phyloP scores from a whole-genome alignment of 1,140 invertebrate genomes.

The Musca domestica region DNA sequence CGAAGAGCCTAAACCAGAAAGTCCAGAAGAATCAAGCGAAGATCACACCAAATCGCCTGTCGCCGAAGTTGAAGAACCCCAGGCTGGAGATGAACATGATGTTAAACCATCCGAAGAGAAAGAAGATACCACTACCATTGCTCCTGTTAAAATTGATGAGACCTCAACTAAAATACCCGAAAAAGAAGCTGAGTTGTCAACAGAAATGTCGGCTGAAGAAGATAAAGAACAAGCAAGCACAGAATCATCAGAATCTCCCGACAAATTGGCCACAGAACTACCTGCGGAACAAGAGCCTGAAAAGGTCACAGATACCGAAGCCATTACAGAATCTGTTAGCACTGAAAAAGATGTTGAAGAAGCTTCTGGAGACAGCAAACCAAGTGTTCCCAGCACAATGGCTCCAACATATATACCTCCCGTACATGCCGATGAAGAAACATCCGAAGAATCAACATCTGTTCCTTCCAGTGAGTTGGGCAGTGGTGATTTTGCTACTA shows the following conservation, averaged over 20 bases:
- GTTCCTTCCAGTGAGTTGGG: constrained; percentile 18
- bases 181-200: constrained; percentile 32
- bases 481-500: constrained; percentile 12
- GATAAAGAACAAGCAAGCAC: constrained; percentile 6
- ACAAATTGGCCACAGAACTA: too few species aligned
- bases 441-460: background rate
- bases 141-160: constrained; percentile 20
- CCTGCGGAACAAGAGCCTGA: too few species aligned
- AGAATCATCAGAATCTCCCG: too few species aligned
- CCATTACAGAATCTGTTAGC: too few species aligned
- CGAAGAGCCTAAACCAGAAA: constrained; percentile 22
- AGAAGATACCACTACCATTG: constrained; percentile 22
- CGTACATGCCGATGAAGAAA: background rate
- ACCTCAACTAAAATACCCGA: constrained; percentile 32
- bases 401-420: background rate
- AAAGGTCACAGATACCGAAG: too few species aligned
- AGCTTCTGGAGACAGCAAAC: constrained; percentile 7
- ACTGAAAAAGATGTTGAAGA: background rate
- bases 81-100: constrained; percentile 23
- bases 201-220: constrained; percentile 17
- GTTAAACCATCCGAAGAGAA: constrained; percentile 25
- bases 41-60: constrained; percentile 14
- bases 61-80: constrained; percentile 22
- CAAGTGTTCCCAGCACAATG: background rate
- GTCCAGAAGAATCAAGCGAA: constrained; percentile 15